phyloP scores from a whole-genome alignment of 2,797 vertebrate species.

The Dendrocincla fuliginosa region DNA sequence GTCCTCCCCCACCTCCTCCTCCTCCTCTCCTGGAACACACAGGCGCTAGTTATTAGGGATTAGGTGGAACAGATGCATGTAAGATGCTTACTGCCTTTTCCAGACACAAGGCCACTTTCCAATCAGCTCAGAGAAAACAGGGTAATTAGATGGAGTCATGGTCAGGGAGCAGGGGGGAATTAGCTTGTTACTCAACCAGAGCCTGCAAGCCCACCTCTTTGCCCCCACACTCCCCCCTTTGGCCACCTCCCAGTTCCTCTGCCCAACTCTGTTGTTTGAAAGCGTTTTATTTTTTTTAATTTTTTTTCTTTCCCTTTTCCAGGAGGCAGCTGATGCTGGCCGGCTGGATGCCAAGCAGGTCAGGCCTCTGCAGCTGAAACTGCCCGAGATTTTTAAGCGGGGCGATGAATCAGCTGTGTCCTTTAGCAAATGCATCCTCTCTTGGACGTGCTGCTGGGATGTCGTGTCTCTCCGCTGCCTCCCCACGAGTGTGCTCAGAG shows the following conservation, averaged over 20 bases:
- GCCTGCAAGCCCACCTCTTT: background rate
- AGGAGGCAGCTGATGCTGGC: constrained; percentile 31
- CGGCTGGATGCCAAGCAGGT: constrained; percentile 35
- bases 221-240: background rate
- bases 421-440: background rate
- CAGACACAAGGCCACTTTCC: constrained; percentile 72
- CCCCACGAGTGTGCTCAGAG: background rate
- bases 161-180: constrained; percentile 15
- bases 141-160: constrained; percentile 63
- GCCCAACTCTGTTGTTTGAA: constrained; percentile 1
- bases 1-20: background rate
- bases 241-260: background rate
- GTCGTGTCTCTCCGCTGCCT: background rate
- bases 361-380: constrained; percentile 17
- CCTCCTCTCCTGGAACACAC: constrained; percentile 33
- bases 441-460: background rate
- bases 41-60: constrained; percentile 67
- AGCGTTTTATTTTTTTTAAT: background rate
- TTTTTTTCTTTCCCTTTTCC: background rate
- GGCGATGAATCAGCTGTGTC: background rate
- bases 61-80: constrained; percentile 73
- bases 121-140: constrained; percentile 69
- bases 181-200: constrained; percentile 1
- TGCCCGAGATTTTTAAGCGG: background rate
- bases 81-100: constrained; percentile 76